Base-by-base conservation (phyloP, 1,140 invertebrate species). In the Agrypnia vestita region DNA sequence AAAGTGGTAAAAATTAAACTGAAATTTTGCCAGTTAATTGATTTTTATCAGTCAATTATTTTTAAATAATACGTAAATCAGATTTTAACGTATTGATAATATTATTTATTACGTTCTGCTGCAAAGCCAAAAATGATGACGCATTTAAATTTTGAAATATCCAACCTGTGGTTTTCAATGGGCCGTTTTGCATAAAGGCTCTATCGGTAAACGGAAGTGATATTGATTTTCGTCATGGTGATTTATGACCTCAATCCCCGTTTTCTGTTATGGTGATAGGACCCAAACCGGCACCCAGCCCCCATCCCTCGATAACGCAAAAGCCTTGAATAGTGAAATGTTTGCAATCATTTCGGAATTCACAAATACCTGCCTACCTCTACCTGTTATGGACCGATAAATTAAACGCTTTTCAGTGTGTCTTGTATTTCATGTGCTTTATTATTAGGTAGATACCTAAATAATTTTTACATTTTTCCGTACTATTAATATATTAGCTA, bases 181-280 rank as follows among this genome's bases (percentile, higher is more conserved):
- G 49, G 46, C 46, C 67, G 46, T 71, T 83, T 75, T 71, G 69
- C 71, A 73, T 80, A 82, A 80, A 78, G 56, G 81, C 78, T 80
- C 59, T 79, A 80, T 83, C 75, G 72, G 69, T 80, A 43, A 74
- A 72, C 71, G 79, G 82, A 83, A 80, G 80, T 75, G 79, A 83
- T 83, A 83, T 83, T 83, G 82, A 83, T 83, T 83, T 83, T 82
- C 71, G 81, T 59, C 62, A 72, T 69, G 35, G 77, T 82, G 78
- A 82, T 82, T 82, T 82, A 82, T 75, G 49, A 35, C 76, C 73
- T 15, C 53, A 71, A 71, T 71, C 56, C 76, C 80, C 64, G 21
- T 81, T 71, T 76, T 62, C 76, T 55, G 74, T 76, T 62, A 81
- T 78, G 59, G 76, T 15, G 72, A 17, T 44, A 56, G 72, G 10